Evolutionary conservation across 2,113 vertebrate species (phyloP).

Genomic region (Petroica traversi): DNA sequence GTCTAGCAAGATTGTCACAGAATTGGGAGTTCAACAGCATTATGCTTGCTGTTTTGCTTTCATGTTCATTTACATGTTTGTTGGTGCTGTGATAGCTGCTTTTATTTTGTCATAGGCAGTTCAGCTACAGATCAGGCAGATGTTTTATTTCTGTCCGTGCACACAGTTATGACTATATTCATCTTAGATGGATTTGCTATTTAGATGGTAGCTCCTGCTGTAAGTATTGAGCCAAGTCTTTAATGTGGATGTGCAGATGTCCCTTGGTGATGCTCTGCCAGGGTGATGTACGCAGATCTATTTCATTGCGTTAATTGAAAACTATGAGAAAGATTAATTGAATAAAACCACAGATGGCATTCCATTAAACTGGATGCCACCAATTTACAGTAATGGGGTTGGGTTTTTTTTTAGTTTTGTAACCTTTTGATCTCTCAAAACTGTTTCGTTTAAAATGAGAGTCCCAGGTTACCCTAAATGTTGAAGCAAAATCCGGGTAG

Average conservation of each 20-base stretch:
- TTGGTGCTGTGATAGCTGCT: not conserved
- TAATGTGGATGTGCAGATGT: not conserved
- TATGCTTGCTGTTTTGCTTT: not conserved
- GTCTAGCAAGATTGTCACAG: not conserved
- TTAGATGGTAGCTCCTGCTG: not conserved
- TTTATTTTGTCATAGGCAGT: not conserved
- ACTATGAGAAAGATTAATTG: not conserved
- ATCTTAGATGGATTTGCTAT: not conserved
- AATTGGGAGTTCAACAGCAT: not conserved
- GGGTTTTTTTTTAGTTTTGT: rapidly evolving
- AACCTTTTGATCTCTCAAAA: not conserved
- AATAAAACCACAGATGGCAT: not conserved
- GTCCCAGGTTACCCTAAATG: not conserved
- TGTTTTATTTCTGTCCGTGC: not conserved
- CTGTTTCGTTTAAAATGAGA: not conserved
- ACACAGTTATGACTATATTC: not conserved
- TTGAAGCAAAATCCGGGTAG: not conserved
- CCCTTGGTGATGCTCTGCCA: not conserved
- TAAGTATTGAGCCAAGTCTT: not conserved
- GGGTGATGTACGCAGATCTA: not conserved
- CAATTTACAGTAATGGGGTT: not conserved
- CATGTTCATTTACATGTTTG: not conserved
- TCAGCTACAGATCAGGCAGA: not conserved
- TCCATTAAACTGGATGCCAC: not conserved
- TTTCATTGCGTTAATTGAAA: not conserved